Base-by-base conservation (phyloP, 2,888 invertebrate species). In the Tetragonisca angustula region DNA sequence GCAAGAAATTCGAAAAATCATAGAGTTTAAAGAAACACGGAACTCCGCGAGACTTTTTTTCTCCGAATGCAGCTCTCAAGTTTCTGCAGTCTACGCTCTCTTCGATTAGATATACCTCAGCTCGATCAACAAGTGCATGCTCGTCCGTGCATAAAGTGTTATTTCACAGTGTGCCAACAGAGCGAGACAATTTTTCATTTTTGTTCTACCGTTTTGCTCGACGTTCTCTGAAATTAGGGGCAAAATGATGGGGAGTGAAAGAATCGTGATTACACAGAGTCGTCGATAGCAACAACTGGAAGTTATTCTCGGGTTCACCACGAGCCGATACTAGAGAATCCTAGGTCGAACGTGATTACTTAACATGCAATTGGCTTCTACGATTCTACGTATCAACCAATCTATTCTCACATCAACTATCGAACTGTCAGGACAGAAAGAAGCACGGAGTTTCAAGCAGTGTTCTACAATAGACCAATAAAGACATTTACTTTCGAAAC, bases 331-430 rank as follows among this genome's bases (percentile, higher is more conserved):
- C 59, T 19, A 27, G n/a, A 43, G 61, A 68, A 73, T 79, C 61
- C 52, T 79, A 56, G 56, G 21, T 61, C 64, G 59, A 79, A 49
- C 43, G 59, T 32, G 73, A 78, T 81, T 82, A 82, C 70, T 78
- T 64, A 67, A 74, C 84, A 84, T 78, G 84, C 84, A 82, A 77
- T 79, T 79, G 61, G 62, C 71, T 32, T 32, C 32, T 54, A 76
- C 71, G 56, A 75, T 79, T 71, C 80, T 62, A 80, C 43, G 52
- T 49, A 67, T 75, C 32, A 24, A 50, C 3, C 56, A 32, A n/a
- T 75, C 54, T 67, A 74, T 27, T 67, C n/a, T n/a, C 21, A 27
- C 1, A 24, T 19, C 5, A 49, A 61, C 19, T 9, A 43, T 52
- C 32, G 69, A 59, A 56, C 27, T 70, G 70, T 32, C 64, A 43